Conservation (phyloP, 2,113 vertebrate species). For the Cyanocitta stelleri region DNA sequence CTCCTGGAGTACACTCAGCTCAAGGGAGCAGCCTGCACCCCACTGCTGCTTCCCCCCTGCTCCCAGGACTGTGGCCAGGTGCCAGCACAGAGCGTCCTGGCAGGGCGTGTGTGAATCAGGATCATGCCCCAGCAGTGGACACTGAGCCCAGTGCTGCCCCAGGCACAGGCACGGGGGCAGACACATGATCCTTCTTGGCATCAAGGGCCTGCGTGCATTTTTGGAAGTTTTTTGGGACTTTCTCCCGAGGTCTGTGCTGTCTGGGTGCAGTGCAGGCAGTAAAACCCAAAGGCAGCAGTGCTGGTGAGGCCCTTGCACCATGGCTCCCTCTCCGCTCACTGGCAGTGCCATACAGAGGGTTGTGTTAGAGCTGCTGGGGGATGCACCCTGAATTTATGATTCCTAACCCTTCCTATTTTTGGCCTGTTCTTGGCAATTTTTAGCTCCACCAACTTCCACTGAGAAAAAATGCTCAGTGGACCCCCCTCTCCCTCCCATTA, state of each 20-base stretch:
- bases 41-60: fast-evolving
- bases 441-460: neutral
- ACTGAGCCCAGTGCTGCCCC: fast-evolving
- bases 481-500: neutral
- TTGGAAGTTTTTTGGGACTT: neutral
- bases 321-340: neutral
- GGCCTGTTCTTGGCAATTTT: neutral
- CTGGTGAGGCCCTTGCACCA: neutral
- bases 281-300: neutral
- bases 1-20: neutral
- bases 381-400: neutral
- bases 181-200: neutral
- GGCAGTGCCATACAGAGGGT: neutral
- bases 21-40: neutral
- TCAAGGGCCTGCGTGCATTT: neutral
- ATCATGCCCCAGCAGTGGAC: fast-evolving
- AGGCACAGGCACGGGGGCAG: neutral
- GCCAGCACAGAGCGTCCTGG: fast-evolving
- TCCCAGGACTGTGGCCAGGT: neutral
- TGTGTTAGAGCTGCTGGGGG: neutral
- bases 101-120: fast-evolving
- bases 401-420: neutral
- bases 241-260: neutral
- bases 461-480: neutral
- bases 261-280: neutral